Evolutionary conservation across 2,113 vertebrate species (phyloP).

Genomic region (Cariama cristata): DNA sequence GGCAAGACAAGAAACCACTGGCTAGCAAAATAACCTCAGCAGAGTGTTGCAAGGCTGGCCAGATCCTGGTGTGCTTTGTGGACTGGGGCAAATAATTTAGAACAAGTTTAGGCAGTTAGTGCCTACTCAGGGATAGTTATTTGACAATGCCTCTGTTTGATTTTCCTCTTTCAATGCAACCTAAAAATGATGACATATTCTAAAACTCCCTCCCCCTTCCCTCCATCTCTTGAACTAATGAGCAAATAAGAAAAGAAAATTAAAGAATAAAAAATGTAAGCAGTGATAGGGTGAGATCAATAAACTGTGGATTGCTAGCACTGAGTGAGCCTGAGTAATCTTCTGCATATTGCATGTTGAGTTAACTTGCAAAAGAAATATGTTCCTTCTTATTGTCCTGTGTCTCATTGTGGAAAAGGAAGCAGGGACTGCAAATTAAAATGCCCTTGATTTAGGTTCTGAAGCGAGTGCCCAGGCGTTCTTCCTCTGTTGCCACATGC

Average conservation of each 20-base stretch:
- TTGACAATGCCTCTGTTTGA: not conserved
- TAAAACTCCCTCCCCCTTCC: not conserved
- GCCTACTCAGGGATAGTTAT: not conserved
- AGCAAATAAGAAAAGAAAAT: constrained; percentile 82
- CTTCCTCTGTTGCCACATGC: constrained; percentile 26
- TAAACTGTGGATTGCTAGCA: constrained; percentile 76
- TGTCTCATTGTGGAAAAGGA: constrained; percentile 58
- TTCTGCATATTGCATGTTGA: constrained; percentile 75
- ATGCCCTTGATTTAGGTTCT: constrained; percentile 75
- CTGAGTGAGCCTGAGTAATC: constrained; percentile 74
- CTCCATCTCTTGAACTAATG: constrained; percentile 64
- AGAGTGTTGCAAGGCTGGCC: not conserved
- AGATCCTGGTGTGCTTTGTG: not conserved
- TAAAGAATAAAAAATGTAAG: constrained; percentile 82
- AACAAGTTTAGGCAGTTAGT: not conserved
- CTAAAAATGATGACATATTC: constrained; percentile 53
- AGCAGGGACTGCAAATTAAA: constrained; percentile 77
- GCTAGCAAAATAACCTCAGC: not conserved
- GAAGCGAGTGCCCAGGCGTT: constrained; percentile 62
- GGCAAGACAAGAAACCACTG: not conserved
- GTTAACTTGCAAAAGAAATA: constrained; percentile 81
- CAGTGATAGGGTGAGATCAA: constrained; percentile 75
- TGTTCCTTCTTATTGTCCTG: constrained; percentile 54
- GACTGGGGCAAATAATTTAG: not conserved
- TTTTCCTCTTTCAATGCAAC: constrained; percentile 13